Evolutionary conservation across 2,797 vertebrate species (phyloP).

Genomic region (Anomalospiza imberbis): DNA sequence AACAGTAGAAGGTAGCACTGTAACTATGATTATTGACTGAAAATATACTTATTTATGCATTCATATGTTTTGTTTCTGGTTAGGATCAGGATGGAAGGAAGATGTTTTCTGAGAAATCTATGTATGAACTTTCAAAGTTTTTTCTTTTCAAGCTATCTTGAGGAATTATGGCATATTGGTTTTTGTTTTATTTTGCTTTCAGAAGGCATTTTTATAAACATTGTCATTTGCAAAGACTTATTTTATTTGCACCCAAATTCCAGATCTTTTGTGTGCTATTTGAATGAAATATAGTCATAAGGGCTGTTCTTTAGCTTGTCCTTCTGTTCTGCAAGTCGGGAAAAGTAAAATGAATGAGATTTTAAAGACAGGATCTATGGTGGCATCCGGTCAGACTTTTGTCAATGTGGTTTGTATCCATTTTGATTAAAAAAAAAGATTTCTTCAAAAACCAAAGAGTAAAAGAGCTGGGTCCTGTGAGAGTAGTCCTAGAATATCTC

Average conservation of each 20-base stretch:
- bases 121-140: neutral
- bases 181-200: neutral
- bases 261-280: neutral
- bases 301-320: neutral
- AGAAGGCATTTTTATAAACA: neutral
- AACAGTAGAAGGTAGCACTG: neutral
- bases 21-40: neutral
- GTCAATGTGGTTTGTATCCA: neutral
- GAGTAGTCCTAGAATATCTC: neutral
- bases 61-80: neutral
- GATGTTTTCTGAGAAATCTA: neutral
- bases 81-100: neutral
- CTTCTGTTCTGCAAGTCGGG: neutral
- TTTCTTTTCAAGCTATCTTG: neutral
- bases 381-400: neutral
- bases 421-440: neutral
- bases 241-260: neutral
- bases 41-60: neutral
- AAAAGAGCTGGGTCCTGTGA: neutral
- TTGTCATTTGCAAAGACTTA: neutral
- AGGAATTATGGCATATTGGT: neutral
- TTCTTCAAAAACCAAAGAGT: neutral
- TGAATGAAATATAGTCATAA: neutral
- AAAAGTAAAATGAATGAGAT: slow-evolving; percentile 4
- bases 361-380: neutral